These are phyloP conservation scores for Itoplectis maculator DNA, from an alignment of 2,888 invertebrate genomes.

Conservation along the genomic window DNA sequence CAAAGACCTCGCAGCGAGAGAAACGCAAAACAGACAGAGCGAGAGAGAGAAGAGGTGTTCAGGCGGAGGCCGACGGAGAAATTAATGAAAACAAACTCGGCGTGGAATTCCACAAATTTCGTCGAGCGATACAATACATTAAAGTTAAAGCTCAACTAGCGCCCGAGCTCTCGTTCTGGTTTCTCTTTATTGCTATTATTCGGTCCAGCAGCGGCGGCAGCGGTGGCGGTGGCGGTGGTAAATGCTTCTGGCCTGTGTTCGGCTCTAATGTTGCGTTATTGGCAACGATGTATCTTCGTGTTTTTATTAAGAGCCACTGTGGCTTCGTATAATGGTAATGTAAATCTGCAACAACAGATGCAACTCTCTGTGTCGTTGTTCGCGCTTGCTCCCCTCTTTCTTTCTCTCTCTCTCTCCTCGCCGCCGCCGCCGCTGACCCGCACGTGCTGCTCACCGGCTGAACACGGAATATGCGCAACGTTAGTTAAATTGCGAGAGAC, in stretches of 20 bases:
- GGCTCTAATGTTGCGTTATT: background rate
- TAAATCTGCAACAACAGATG: background rate
- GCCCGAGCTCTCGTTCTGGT: background rate
- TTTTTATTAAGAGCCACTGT: conserved; percentile 3
- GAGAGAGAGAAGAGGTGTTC: too few relatives aligned
- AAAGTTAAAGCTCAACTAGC: background rate
- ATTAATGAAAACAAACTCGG: background rate
- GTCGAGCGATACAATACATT: background rate
- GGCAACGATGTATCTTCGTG: background rate
- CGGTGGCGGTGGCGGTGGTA: background rate
- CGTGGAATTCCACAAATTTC: background rate
- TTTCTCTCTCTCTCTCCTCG: background rate
- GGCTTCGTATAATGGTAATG: conserved; percentile 48
- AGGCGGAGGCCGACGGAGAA: background rate
- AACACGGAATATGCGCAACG: conserved; percentile 19
- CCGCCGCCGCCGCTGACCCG: background rate
- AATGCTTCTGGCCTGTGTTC: background rate
- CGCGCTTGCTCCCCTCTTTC: too few relatives aligned
- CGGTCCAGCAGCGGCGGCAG: background rate
- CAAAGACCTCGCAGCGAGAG: background rate
- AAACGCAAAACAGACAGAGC: too few relatives aligned
- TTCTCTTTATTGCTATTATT: conserved; percentile 7
- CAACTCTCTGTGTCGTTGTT: conserved; percentile 32
- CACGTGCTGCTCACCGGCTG: background rate
- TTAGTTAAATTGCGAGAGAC: conserved; percentile 46